phyloP scores from a whole-genome alignment of 1,140 invertebrate genomes.

The Diabrotica undecimpunctata region DNA sequence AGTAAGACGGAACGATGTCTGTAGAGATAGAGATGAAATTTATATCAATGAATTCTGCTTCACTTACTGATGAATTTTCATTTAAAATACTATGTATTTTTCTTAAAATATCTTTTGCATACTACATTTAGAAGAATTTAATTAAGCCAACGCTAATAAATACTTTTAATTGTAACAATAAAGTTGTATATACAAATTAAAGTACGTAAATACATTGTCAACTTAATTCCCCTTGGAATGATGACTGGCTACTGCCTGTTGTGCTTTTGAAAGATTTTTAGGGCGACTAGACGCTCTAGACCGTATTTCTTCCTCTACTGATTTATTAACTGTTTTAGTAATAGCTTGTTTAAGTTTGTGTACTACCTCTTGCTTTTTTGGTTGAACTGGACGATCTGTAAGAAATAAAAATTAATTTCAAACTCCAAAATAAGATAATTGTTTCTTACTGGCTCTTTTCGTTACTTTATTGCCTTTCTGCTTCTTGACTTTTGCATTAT shows the following conservation, averaged over 20 bases:
- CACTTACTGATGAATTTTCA: too few species aligned
- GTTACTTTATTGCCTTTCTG: constrained; percentile 50
- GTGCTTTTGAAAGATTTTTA: constrained; percentile 50
- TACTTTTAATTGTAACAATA: too few species aligned
- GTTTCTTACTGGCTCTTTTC: constrained; percentile 51
- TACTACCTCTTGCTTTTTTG: constrained; percentile 58
- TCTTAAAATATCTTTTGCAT: too few species aligned
- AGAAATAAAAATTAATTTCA: constrained; percentile 26
- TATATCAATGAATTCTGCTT: too few species aligned
- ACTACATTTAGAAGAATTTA: too few species aligned
- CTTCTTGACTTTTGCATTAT: constrained; percentile 49
- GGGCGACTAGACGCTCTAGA: constrained; percentile 52
- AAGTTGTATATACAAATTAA: too few species aligned
- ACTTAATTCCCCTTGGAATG: constrained; percentile 17
- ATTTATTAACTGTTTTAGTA: constrained; percentile 59
- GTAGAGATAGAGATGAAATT: too few species aligned
- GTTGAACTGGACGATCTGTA: constrained; percentile 58
- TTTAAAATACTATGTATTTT: too few species aligned
- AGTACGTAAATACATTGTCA: background rate
- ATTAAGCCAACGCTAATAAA: too few species aligned
- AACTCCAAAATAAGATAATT: background rate
- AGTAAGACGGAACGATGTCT: too few species aligned
- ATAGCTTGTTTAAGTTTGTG: constrained; percentile 61
- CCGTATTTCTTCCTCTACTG: constrained; percentile 59
- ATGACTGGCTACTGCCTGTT: constrained; percentile 49